Evolutionary conservation across 2,888 invertebrate genomes (phyloP).

Genomic region (Oasisia sp.): DNA sequence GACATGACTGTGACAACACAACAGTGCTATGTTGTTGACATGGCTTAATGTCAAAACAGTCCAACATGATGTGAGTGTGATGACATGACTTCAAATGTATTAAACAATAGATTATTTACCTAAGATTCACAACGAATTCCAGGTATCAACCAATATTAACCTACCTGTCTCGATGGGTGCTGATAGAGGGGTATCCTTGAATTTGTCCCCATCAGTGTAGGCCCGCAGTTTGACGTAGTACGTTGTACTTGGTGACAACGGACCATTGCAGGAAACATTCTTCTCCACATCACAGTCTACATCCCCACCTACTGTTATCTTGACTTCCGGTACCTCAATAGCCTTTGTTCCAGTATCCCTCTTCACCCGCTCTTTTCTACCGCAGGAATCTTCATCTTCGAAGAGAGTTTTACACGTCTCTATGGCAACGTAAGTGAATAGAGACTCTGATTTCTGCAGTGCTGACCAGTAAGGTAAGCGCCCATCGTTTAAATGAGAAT

Average conservation of each 20-base stretch:
- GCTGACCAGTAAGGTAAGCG: background rate
- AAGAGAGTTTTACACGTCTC: background rate
- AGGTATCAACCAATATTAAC: background rate
- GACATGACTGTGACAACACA: too few relatives aligned
- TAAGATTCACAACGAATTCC: background rate
- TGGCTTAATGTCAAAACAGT: background rate
- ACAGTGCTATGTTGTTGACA: background rate
- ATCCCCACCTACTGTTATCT: background rate
- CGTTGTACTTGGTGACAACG: background rate
- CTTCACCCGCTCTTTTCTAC: background rate
- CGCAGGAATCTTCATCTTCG: background rate
- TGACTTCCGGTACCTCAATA: background rate
- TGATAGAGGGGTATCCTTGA: background rate
- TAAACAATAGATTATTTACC: background rate
- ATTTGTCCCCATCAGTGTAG: background rate
- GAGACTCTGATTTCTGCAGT: background rate
- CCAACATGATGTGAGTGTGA: background rate
- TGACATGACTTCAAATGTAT: background rate
- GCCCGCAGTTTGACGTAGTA: background rate
- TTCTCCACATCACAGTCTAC: background rate
- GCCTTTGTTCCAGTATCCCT: background rate
- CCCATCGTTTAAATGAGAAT: background rate
- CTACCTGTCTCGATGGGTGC: background rate
- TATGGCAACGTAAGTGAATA: background rate
- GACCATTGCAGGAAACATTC: background rate